phyloP scores from a whole-genome alignment of 1,140 invertebrate species.

The Drosophila ercepeae region DNA sequence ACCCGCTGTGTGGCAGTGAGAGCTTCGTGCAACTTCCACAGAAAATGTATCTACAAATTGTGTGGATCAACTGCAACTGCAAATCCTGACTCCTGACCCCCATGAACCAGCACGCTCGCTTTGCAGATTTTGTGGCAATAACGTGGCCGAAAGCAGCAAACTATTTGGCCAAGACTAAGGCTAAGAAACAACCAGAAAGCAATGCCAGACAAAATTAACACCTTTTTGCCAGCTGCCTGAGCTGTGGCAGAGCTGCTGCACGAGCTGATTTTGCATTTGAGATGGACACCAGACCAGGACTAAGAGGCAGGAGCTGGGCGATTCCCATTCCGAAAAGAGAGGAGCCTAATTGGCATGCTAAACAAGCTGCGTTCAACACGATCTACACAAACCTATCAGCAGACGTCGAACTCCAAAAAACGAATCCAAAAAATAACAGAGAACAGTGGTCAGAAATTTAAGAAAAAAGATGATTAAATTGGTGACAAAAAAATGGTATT shows the following conservation, averaged over 20 bases:
- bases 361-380: conserved; percentile 82
- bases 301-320: conserved; percentile 6
- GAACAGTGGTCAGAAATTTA: conserved; percentile 46
- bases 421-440: conserved; percentile 10
- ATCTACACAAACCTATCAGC: conserved; percentile 75
- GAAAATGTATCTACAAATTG: conserved; percentile 76
- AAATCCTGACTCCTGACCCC: conserved; percentile 51
- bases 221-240: conserved; percentile 68
- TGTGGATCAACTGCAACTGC: conserved; percentile 46
- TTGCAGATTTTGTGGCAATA: conserved; percentile 64
- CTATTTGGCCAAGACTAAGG: conserved; percentile 69
- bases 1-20: conserved; percentile 10
- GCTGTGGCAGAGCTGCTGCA: conserved; percentile 39
- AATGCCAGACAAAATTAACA: conserved; percentile 72
- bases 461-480: no score
- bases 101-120: conserved; percentile 76
- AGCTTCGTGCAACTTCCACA: conserved; percentile 56
- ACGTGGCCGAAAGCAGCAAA: conserved; percentile 65
- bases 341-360: conserved; percentile 81
- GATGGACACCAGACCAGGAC: conserved; percentile 38
- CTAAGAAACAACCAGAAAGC: conserved; percentile 26
- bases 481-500: no score
- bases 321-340: conserved; percentile 50
- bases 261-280: conserved; percentile 79
- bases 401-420: conserved; percentile 36